Conservation (phyloP, 2,888 invertebrate species). For the Cacoxenus indagator region DNA sequence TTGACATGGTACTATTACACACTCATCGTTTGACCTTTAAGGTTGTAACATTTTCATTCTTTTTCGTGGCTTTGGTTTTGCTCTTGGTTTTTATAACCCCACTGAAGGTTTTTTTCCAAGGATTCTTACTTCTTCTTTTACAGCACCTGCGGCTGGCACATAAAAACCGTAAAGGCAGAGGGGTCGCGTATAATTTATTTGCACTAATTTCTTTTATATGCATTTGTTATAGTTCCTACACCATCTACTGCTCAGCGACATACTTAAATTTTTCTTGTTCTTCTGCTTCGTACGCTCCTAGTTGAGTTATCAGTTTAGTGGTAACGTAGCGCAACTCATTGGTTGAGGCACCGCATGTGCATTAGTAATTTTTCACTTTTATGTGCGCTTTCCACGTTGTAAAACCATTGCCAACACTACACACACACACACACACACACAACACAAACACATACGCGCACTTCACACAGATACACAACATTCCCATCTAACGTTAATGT, state of each 20-base stretch:
- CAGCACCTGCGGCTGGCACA: too few species aligned
- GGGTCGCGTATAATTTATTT: conserved; percentile 61
- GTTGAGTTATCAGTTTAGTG: conserved; percentile 11
- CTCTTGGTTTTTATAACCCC: neutral
- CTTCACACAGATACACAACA: conserved; percentile 36
- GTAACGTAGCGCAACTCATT: neutral
- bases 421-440: conserved; percentile 20
- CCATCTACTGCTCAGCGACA: neutral
- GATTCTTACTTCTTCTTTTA: too few species aligned
- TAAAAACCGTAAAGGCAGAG: too few species aligned
- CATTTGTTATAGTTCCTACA: neutral
- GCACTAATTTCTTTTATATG: conserved; percentile 56
- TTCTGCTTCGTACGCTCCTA: conserved; percentile 15
- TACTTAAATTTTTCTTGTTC: neutral
- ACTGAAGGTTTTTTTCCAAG: too few species aligned
- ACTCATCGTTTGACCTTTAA: neutral
- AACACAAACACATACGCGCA: conserved; percentile 39
- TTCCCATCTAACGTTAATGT: conserved; percentile 42
- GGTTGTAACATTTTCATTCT: neutral
- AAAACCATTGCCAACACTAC: neutral
- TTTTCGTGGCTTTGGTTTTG: neutral
- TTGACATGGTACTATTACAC: neutral
- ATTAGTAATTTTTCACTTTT: conserved; percentile 59
- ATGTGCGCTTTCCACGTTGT: conserved; percentile 34
- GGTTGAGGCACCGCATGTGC: conserved; percentile 47